Base-by-base conservation (phyloP, 2,888 invertebrate genomes). In the Pilophorus perplexus region DNA sequence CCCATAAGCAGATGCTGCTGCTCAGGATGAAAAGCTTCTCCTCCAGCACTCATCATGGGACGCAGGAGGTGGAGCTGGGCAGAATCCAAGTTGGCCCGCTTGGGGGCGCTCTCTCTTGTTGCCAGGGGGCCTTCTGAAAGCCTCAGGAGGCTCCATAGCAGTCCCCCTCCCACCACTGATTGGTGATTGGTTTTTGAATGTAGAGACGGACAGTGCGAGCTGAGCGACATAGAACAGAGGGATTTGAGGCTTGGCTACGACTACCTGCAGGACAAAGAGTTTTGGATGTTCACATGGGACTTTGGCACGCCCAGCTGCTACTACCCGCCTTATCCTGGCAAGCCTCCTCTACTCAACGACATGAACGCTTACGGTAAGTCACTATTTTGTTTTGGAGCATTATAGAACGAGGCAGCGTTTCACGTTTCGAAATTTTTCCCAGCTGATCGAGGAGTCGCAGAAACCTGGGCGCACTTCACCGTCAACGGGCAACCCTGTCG, bases 401-500 rank as follows among this genome's bases (percentile, higher is more conserved):
- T 16, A 14, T 14, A n/a, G n/a, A n/a, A n/a, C n/a, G n/a, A n/a
- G n/a, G n/a, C n/a, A n/a, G n/a, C n/a, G n/a, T 48, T 48, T 48
- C 4, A 48, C 18, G n/a, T 20, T 16, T 48, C 6, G 22, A 20
- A 20, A 6, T 10, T 42, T 55, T 16, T 52, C 20, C 3, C 54
- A 69, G 70, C 66, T 18, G 68, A 68, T 25, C 59, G 67, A 37
- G 60, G 66, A 37, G 70, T 66, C 16, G 48, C 64, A 25, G 72
- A 72, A 69, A 79, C 85, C 0, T 90, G 88, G 85, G 82, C 84
- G 28, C 85, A 86, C 71, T 90, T 87, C 78, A 88, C 91, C 0
- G 91, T 91, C 1, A 87, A 87, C 12, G 91, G 91, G 22, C 86
- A 86, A 75, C 89, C 90, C 0, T 91, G 91, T 71, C 83, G 85